phyloP scores from a whole-genome alignment of 2,797 vertebrate species.

The Kryptolebias ocellatus region DNA sequence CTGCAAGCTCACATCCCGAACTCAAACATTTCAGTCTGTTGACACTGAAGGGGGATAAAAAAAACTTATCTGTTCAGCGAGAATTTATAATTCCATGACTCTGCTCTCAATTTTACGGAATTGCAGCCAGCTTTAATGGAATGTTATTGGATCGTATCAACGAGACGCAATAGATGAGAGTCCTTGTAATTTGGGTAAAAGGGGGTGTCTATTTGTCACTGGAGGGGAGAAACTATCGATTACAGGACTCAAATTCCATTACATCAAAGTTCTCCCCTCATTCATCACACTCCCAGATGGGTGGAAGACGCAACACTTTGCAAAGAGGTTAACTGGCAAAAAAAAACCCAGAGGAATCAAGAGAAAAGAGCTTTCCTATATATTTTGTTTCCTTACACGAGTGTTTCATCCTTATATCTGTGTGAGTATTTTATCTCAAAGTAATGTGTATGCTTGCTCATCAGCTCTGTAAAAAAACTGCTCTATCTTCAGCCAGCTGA shows the following conservation, averaged over 20 bases:
- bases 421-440: conserved; percentile 33
- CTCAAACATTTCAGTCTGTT: conserved; percentile 30
- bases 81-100: conserved; percentile 68
- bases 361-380: neutral
- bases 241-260: conserved; percentile 81
- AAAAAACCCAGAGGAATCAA: conserved; percentile 15
- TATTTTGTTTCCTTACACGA: conserved; percentile 19
- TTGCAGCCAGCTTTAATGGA: conserved; percentile 73
- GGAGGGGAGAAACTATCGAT: conserved; percentile 80
- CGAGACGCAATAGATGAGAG: conserved; percentile 70
- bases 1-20: conserved; percentile 14
- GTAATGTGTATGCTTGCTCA: conserved; percentile 35
- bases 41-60: conserved; percentile 2
- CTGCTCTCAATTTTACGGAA: conserved; percentile 76
- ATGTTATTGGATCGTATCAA: conserved; percentile 79
- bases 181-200: conserved; percentile 72
- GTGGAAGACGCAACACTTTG: conserved; percentile 54
- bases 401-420: neutral
- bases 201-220: conserved; percentile 78
- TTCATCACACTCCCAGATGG: conserved; percentile 71
- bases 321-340: conserved; percentile 39
- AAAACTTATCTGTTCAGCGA: conserved; percentile 45
- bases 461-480: conserved; percentile 53
- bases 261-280: conserved; percentile 64
- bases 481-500: conserved; percentile 56